phyloP scores from a whole-genome alignment of 2,797 vertebrate species.

The Phrynocephalus vlangalii region DNA sequence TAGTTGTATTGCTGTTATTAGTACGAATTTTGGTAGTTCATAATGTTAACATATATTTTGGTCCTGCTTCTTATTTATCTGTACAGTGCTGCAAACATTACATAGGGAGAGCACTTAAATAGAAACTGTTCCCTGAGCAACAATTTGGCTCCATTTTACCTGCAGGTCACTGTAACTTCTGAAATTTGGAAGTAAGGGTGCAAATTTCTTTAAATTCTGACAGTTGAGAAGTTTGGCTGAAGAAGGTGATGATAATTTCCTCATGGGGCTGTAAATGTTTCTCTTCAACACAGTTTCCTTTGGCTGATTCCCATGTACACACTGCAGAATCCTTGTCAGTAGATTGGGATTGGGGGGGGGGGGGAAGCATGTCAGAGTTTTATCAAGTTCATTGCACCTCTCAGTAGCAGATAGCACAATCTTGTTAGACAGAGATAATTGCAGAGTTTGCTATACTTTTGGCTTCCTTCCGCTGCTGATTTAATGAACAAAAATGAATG shows the following conservation, averaged over 20 bases:
- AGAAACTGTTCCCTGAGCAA: neutral
- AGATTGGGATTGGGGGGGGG: neutral
- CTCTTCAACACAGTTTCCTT: conserved; percentile 13
- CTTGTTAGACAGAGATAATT: conserved; percentile 14
- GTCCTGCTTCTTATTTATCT: neutral
- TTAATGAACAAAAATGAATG: conserved; percentile 20
- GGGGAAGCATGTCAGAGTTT: neutral
- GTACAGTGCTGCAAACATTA: neutral
- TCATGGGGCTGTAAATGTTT: neutral
- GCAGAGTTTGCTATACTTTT: neutral
- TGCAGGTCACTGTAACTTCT: neutral
- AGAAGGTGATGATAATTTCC: neutral
- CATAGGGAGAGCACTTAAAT: neutral
- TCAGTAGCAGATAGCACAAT: neutral
- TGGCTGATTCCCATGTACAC: neutral
- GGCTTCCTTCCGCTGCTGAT: conserved; percentile 2
- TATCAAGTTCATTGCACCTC: neutral
- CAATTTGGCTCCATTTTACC: neutral
- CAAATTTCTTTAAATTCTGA: neutral
- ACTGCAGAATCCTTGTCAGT: neutral
- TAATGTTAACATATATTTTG: neutral
- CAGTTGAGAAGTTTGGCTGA: conserved; percentile 4
- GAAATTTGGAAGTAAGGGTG: neutral
- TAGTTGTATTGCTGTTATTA: neutral
- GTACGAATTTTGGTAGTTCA: no score